Percentiles rank a stretch among this genome's conserved stretches.
These are phyloP conservation scores for Coccyzus lansbergi DNA, from an alignment of 2,797 vertebrate species.

Conservation along the genomic window DNA sequence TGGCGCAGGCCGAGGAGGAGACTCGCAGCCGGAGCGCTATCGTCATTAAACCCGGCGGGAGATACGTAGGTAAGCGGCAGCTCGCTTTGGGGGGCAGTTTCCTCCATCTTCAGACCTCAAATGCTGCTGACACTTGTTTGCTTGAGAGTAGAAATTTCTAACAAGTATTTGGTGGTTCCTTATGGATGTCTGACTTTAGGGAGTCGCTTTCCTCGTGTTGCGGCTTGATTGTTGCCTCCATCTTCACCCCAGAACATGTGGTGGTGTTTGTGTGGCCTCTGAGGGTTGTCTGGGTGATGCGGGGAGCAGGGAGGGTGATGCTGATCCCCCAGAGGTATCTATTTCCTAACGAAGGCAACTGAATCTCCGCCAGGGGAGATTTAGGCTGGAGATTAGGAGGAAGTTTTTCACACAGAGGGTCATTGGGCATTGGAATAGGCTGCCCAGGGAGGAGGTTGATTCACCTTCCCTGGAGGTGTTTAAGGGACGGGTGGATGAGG, in stretches of 20 bases:
- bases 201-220: background rate
- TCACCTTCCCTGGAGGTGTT: too few species aligned
- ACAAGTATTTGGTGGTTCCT: background rate
- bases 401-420: too few species aligned
- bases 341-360: background rate
- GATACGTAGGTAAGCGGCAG: constrained; percentile 87
- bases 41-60: constrained; percentile 93
- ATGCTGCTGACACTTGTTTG: background rate
- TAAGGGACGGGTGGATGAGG: too few species aligned
- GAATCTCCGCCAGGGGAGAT: too few species aligned
- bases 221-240: background rate
- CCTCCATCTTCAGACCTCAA: background rate
- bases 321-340: background rate
- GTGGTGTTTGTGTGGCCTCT: background rate
- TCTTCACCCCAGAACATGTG: rapidly evolving
- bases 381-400: too few species aligned
- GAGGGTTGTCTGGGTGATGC: background rate
- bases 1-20: constrained; percentile 97
- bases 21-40: constrained; percentile 94
- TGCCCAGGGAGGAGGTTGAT: too few species aligned
- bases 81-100: background rate
- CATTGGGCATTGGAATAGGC: too few species aligned
- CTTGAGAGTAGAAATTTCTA: background rate
- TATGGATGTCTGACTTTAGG: rapidly evolving
- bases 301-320: background rate